A percentile compares a stretch with the other conserved stretches of the same genome.
phyloP scores from a whole-genome alignment of 2,888 invertebrate genomes.

The Athalia circularis region DNA sequence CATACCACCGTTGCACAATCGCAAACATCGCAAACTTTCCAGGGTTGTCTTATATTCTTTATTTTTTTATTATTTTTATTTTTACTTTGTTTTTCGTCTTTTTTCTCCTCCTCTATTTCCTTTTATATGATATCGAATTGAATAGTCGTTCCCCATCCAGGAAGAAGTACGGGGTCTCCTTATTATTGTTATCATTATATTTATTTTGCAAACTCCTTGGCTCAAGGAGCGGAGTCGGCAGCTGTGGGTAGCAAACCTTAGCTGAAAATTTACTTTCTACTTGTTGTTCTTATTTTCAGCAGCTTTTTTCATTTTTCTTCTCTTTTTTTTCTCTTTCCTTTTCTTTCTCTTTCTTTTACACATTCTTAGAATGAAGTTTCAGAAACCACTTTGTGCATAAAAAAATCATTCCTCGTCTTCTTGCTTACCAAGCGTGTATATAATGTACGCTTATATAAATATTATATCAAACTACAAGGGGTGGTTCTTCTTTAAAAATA shows the following conservation, averaged over 20 bases:
- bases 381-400: slow-evolving; percentile 1
- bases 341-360: too few species aligned
- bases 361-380: neutral
- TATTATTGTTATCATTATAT: too few species aligned
- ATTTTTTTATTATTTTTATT: neutral
- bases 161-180: too few species aligned
- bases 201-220: too few species aligned
- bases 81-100: neutral
- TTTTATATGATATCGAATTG: too few species aligned
- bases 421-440: neutral
- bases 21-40: neutral
- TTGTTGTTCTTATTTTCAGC: too few species aligned
- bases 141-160: too few species aligned
- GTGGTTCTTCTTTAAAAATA: slow-evolving; percentile 32
- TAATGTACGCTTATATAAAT: slow-evolving; percentile 21
- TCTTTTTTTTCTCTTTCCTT: too few species aligned
- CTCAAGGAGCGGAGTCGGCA: too few species aligned
- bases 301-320: too few species aligned
- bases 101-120: neutral
- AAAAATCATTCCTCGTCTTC: slow-evolving; percentile 6
- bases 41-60: neutral
- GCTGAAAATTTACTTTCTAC: too few species aligned
- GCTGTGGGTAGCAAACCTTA: too few species aligned
- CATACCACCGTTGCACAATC: neutral
- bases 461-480: slow-evolving; percentile 26